These are phyloP conservation scores for Formica exsecta DNA, from an alignment of 1,140 invertebrate species.

Conservation along the genomic window DNA sequence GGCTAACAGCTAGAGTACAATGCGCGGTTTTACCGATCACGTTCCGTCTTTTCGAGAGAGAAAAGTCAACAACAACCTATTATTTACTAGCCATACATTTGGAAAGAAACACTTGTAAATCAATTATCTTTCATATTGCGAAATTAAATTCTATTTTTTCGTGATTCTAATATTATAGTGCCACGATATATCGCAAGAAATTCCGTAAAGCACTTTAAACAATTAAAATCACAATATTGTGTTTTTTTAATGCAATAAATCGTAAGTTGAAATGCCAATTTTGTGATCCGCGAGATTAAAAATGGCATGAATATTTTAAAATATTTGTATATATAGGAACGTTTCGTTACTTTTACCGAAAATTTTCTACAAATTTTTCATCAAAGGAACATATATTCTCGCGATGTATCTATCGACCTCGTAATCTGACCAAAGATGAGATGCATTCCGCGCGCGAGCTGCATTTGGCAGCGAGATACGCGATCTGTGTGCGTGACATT, in stretches of 20 bases:
- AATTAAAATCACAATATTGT: background rate
- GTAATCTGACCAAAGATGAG: background rate
- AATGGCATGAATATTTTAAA: background rate
- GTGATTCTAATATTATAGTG: background rate
- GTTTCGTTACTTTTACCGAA: background rate
- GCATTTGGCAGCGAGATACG: slow-evolving; percentile 80
- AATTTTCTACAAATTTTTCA: background rate
- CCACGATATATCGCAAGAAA: background rate
- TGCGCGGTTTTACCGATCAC: slow-evolving; percentile 8
- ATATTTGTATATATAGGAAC: background rate
- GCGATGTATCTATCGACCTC: background rate
- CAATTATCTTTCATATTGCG: background rate
- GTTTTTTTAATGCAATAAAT: background rate
- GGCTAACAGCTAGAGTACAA: background rate
- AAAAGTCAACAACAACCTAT: slow-evolving; percentile 21
- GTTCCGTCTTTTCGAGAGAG: slow-evolving; percentile 15
- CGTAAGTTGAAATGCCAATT: background rate
- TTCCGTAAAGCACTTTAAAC: background rate
- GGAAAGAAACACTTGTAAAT: slow-evolving; percentile 5
- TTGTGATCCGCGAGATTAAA: background rate
- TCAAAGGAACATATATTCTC: background rate
- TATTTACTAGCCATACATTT: slow-evolving; percentile 14
- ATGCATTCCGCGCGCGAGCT: slow-evolving; percentile 20
- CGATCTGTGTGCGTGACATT: slow-evolving; percentile 82
- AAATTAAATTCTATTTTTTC: slow-evolving; percentile 22